Base-by-base conservation (phyloP, 1,140 invertebrate genomes). In the Drosophila ananassae region DNA sequence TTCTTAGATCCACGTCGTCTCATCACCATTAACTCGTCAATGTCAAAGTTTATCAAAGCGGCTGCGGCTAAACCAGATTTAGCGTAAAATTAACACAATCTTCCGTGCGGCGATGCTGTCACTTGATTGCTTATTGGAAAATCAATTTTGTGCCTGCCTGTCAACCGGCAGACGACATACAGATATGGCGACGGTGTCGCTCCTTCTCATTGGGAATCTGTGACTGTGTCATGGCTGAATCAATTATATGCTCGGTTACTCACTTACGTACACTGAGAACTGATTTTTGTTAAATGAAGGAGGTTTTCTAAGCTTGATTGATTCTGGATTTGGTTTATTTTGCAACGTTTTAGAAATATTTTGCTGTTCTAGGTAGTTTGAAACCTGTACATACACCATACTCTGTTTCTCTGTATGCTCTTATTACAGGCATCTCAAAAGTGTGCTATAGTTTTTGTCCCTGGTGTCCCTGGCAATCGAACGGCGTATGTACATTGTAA, bases 21-120 rank as follows among this genome's bases (percentile, higher is more conserved):
- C 83, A 87, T 87, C 83, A 87, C 89, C 83, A 87, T 87, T 87
- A 87, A 87, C 67, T 89, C 79, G 89, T 87, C 83, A 87, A 83
- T 89, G 83, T 87, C 83, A 89, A 79, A 89, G 83, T 83, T 89
- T 75, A 79, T 89, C 84, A 87, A 87, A 81, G 82, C 73, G 73
- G 68, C 61, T 58, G 69, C 41, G 55, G 56, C 75, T 71, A 81
- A 81, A 85, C 68, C 82, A 87, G 82, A 89, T 89, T 87, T 89
- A 82, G 82, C 82, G 82, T 87, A 82, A 87, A 87, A 87, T 87
- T 87, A 87, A 87, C 83, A 87, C 83, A 82, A 82, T 89, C 69
- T 82, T 82, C 72, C 62, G 64, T 82, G 66, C 64, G 59, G 39
- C 58, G 59, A 47, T 69, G 66, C 62, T 57, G 21, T 28, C 10